These are phyloP conservation scores for Cyclophora albipunctata DNA, from an alignment of 2,888 invertebrate species.

Conservation along the genomic window DNA sequence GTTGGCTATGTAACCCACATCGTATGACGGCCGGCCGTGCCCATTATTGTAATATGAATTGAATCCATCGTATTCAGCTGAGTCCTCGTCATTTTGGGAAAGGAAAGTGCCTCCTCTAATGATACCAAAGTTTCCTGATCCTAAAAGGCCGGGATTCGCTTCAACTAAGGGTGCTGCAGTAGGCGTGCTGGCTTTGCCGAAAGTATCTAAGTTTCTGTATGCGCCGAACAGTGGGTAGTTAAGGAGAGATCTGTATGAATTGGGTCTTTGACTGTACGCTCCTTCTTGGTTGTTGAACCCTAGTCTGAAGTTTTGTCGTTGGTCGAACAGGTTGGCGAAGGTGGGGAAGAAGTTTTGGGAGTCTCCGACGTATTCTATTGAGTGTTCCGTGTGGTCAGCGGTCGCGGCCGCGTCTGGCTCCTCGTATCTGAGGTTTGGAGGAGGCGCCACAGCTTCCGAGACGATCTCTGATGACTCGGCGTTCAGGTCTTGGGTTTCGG, in stretches of 20 bases:
- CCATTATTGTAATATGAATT: constrained; percentile 80
- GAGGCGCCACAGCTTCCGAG: constrained; percentile 60
- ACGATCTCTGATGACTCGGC: constrained; percentile 68
- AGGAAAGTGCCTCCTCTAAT: constrained; percentile 91
- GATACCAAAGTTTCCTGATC: constrained; percentile 91
- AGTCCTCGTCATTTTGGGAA: constrained; percentile 81
- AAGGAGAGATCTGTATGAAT: constrained; percentile 61
- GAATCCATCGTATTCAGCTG: constrained; percentile 70
- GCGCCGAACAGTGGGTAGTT: constrained; percentile 63
- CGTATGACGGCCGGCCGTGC: constrained; percentile 80
- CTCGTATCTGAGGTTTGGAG: constrained; percentile 34
- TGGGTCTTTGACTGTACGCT: constrained; percentile 77
- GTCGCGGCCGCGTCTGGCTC: constrained; percentile 41
- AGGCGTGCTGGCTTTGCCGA: constrained; percentile 51
- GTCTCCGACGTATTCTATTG: constrained; percentile 70
- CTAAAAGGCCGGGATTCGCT: constrained; percentile 79
- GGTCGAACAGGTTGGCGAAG: constrained; percentile 80
- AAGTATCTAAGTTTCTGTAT: constrained; percentile 53
- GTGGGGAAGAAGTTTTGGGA: constrained; percentile 87
- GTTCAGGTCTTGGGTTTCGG: constrained; percentile 52
- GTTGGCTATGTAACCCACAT: constrained; percentile 77
- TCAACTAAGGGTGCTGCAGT: constrained; percentile 59
- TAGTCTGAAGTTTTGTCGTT: constrained; percentile 73
- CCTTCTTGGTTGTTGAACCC: constrained; percentile 76
- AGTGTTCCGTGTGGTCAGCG: constrained; percentile 58